phyloP scores from a whole-genome alignment of 2,797 vertebrate genomes.

The Macrochelys suwanniensis region DNA sequence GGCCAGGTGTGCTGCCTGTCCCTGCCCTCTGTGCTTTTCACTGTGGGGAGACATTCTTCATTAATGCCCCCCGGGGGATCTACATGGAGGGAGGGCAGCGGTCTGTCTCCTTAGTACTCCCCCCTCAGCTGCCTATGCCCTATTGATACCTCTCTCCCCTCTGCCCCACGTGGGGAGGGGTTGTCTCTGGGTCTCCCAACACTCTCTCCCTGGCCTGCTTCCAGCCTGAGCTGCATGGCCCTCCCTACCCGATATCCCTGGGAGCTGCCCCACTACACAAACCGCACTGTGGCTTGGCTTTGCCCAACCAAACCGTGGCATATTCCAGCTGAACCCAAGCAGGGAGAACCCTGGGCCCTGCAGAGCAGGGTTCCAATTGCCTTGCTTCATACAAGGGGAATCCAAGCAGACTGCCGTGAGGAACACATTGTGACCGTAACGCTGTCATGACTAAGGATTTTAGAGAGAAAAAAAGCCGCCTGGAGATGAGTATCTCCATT shows the following conservation, averaged over 20 bases:
- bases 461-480: too few relatives aligned
- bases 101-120: neutral
- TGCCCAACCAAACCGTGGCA: neutral
- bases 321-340: too few relatives aligned
- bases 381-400: too few relatives aligned
- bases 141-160: neutral
- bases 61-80: neutral
- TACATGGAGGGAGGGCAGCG: too few relatives aligned
- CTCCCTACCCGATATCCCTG: neutral
- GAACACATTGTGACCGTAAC: too few relatives aligned
- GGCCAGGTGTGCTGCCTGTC: neutral
- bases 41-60: neutral
- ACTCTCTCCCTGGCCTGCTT: neutral
- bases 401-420: too few relatives aligned
- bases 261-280: neutral
- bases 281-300: neutral
- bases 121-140: neutral
- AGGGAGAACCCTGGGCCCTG: too few relatives aligned
- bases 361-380: too few relatives aligned
- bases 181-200: neutral
- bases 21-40: neutral
- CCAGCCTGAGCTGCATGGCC: neutral
- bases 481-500: too few relatives aligned
- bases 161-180: neutral
- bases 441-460: too few relatives aligned